A percentile compares a stretch with the other conserved stretches of the same genome.
These are phyloP conservation scores for Acrossocheilus fasciatus DNA, from an alignment of 2,797 vertebrate genomes.

Conservation along the genomic window DNA sequence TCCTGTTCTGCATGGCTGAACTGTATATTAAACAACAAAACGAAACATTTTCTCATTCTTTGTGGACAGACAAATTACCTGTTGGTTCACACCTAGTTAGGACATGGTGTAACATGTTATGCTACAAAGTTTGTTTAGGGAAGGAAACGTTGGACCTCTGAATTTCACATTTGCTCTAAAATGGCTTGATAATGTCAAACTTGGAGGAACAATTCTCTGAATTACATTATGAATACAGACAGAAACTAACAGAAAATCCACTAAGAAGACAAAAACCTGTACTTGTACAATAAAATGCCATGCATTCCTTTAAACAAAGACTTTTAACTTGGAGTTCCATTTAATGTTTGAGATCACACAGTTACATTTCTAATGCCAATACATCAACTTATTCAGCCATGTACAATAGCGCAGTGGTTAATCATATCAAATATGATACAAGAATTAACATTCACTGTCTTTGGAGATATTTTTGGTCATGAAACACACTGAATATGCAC, in stretches of 20 bases:
- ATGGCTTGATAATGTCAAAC: not conserved
- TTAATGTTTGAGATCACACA: not conserved
- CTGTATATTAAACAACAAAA: not conserved
- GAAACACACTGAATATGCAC: not conserved
- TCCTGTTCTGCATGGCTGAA: not conserved
- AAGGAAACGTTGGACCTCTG: not conserved
- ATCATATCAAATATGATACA: not conserved
- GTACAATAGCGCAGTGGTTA: not conserved
- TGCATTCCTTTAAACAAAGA: not conserved
- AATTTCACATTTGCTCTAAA: not conserved
- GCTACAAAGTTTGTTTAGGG: not conserved
- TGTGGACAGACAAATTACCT: not conserved
- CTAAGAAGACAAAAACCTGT: not conserved
- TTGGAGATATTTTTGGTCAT: not conserved
- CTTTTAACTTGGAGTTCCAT: not conserved
- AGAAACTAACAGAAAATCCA: not conserved
- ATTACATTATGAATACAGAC: slow-evolving; percentile 7
- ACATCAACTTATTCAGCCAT: not conserved
- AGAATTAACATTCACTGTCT: not conserved
- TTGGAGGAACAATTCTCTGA: not conserved
- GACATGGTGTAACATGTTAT: not conserved
- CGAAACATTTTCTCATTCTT: not conserved
- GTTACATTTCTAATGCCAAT: not conserved
- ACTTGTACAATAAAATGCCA: not conserved
- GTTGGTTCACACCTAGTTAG: not conserved